These are phyloP conservation scores for Strix uralensis DNA, from an alignment of 2,113 vertebrate species.

Conservation along the genomic window DNA sequence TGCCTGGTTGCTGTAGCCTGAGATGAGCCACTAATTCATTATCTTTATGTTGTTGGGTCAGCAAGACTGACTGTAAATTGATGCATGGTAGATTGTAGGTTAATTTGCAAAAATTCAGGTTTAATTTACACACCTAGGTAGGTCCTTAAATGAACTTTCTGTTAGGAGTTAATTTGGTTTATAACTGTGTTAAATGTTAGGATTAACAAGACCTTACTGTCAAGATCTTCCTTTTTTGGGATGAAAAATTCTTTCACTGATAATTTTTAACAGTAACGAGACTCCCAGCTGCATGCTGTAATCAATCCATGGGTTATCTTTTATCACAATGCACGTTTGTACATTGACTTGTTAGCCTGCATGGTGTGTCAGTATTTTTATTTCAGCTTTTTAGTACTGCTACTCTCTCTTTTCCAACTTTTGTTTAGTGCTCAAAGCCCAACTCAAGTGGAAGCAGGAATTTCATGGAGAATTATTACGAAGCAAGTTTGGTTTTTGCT, in stretches of 20 bases:
- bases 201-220: background rate
- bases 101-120: background rate
- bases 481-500: background rate
- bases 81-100: rapidly evolving
- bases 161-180: background rate
- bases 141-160: background rate
- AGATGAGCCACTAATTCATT: background rate
- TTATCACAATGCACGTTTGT: rapidly evolving
- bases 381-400: background rate
- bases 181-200: rapidly evolving
- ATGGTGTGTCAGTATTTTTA: rapidly evolving
- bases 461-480: rapidly evolving
- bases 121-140: rapidly evolving
- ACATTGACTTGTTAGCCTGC: background rate
- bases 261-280: rapidly evolving
- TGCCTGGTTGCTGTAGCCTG: background rate
- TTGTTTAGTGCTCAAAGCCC: rapidly evolving
- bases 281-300: background rate
- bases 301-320: background rate
- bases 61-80: rapidly evolving
- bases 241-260: background rate
- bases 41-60: background rate
- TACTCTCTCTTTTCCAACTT: background rate
- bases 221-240: background rate
- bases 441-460: rapidly evolving